Percentiles rank a stretch among this genome's conserved stretches.
phyloP scores from a whole-genome alignment of 92 coral and sea anemone species.

The Porites rus region DNA sequence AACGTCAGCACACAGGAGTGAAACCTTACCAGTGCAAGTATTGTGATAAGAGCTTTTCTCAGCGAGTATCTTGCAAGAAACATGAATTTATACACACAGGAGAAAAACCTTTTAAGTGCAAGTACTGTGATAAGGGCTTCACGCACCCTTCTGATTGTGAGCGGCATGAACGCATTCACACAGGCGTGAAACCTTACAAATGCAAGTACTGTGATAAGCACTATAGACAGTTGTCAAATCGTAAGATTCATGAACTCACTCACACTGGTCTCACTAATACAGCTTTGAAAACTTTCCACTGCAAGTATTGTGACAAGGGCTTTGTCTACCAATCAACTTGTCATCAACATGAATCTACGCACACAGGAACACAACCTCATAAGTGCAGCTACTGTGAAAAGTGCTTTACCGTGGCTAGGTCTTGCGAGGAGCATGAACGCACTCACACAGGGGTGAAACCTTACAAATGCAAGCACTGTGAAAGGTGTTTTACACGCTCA shows the following conservation, averaged over 20 bases:
- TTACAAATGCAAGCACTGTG: neutral
- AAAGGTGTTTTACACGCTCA: neutral
- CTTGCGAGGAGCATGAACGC: neutral
- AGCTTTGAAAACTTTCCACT: neutral
- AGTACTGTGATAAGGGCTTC: neutral
- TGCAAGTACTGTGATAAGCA: neutral
- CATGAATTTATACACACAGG: too few species aligned
- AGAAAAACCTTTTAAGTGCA: neutral
- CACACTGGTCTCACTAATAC: neutral
- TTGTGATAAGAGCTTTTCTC: too few species aligned
- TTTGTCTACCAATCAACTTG: neutral
- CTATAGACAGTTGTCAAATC: neutral
- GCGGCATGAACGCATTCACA: neutral
- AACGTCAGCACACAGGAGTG: too few species aligned
- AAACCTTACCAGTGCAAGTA: too few species aligned
- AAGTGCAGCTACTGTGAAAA: neutral
- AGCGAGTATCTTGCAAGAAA: too few species aligned
- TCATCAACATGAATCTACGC: neutral
- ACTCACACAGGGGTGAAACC: slow-evolving; percentile 1
- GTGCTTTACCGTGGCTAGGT: neutral
- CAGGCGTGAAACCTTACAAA: neutral
- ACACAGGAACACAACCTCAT: neutral
- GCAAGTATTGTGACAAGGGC: neutral
- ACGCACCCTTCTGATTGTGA: neutral
- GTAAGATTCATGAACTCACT: neutral